Evolutionary conservation across 2,113 vertebrate genomes (phyloP), one percentile per base, ranked within the genome.

Genomic region (Eulacestoma nigropectus): DNA sequence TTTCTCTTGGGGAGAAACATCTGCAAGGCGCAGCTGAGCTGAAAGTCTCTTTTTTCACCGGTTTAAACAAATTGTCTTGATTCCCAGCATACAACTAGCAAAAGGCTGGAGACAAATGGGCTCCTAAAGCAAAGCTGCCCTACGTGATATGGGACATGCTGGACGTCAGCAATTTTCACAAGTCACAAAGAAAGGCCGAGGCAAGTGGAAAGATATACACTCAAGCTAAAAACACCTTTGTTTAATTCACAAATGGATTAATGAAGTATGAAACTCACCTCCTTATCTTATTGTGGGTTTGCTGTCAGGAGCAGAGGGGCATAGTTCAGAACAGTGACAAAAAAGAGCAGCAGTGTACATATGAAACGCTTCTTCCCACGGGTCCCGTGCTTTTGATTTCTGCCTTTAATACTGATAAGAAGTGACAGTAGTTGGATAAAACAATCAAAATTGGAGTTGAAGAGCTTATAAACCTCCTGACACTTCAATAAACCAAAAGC

Each of bases 401-500:
- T 96, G 90, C 92, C 97, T 98, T 96, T 98, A 97, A 98, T 97
- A 93, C 97, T 97, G 97, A 98, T 97, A 97, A 97, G 97, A 98
- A 98, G 97, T 98, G 98, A 98, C 97, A 98, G 97, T 97, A 97
- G 97, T 98, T 97, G 98, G 97, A 97, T 97, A 98, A 98, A 98
- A 97, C 97, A 98, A 98, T 98, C 97, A 98, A 96, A 98, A 98
- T 92, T 96, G 95, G 87, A 98, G 96, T 85, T 97, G 98, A 98
- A 97, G 97, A 98, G 98, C 98, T 98, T 97, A 98, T 98, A 98
- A 98, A 97, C 96, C 98, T 97, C 97, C 97, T 98, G 98, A 98
- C 98, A 98, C 97, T 97, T 97, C 98, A 98, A 98, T 98, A 98
- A 98, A 96, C 97, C 95, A 97, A 97, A 97, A 97, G 95, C 96